Evolutionary conservation across 2,888 invertebrate species (phyloP).

Genomic region (Oegoconia quadripuncta): DNA sequence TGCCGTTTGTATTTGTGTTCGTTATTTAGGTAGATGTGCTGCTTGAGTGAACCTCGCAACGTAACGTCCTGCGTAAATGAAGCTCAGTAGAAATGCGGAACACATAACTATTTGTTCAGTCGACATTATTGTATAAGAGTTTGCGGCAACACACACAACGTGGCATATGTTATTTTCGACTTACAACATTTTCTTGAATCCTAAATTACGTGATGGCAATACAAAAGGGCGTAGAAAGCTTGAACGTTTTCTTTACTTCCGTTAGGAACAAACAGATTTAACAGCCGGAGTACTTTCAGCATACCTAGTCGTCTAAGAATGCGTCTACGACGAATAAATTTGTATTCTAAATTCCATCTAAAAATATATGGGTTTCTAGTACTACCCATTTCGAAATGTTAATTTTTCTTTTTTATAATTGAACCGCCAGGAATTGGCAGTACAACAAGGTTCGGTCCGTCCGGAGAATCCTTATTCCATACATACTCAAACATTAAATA

Average conservation of each 20-base stretch:
- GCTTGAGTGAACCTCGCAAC: conserved; percentile 45
- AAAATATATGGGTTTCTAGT: too few species aligned
- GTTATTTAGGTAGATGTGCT: conserved; percentile 37
- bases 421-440: too few species aligned
- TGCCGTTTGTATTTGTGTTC: conserved; percentile 21
- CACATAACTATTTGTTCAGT: conserved; percentile 75
- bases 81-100: conserved; percentile 77
- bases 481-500: too few species aligned
- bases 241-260: conserved; percentile 25
- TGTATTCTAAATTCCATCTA: too few species aligned
- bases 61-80: conserved; percentile 70
- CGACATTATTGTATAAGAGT: conserved; percentile 77
- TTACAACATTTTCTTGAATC: conserved; percentile 73
- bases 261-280: background rate
- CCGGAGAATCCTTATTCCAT: too few species aligned
- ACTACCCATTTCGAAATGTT: too few species aligned
- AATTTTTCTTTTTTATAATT: too few species aligned
- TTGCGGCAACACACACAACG: conserved; percentile 65
- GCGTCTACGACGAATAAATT: too few species aligned
- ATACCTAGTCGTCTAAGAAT: too few species aligned
- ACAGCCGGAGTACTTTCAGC: too few species aligned
- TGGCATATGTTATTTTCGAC: conserved; percentile 73
- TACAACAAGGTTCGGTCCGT: too few species aligned
- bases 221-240: conserved; percentile 52
- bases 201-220: conserved; percentile 71